Conservation (phyloP, 2,113 vertebrate species). For the Meles meles region DNA sequence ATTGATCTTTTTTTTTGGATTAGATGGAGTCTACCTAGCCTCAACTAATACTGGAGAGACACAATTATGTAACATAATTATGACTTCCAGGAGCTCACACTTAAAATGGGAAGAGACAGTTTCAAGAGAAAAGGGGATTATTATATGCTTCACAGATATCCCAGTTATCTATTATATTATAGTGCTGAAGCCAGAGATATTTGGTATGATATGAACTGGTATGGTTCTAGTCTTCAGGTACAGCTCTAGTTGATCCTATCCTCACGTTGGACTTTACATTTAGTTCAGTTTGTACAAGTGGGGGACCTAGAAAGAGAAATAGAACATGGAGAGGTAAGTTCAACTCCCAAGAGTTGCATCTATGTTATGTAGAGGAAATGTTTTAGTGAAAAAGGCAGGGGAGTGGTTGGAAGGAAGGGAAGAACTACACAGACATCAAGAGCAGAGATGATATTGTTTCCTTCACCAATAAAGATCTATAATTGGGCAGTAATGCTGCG, state of each 20-base stretch:
- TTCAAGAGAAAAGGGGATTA: background rate
- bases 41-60: background rate
- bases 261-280: background rate
- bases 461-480: background rate
- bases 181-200: background rate
- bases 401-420: background rate
- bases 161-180: background rate
- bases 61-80: background rate
- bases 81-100: background rate
- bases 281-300: background rate
- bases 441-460: background rate
- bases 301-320: background rate
- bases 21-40: background rate
- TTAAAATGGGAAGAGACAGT: background rate
- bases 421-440: background rate
- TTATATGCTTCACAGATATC: background rate
- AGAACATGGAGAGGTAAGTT: background rate
- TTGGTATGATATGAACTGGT: background rate
- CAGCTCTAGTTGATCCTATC: background rate
- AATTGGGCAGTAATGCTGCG: background rate
- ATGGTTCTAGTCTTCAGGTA: background rate
- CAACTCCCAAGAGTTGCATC: background rate
- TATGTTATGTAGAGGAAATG: background rate
- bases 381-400: background rate
- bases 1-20: background rate